These are phyloP conservation scores for Limnephilus rhombicus DNA, from an alignment of 2,888 invertebrate genomes.

Conservation along the genomic window DNA sequence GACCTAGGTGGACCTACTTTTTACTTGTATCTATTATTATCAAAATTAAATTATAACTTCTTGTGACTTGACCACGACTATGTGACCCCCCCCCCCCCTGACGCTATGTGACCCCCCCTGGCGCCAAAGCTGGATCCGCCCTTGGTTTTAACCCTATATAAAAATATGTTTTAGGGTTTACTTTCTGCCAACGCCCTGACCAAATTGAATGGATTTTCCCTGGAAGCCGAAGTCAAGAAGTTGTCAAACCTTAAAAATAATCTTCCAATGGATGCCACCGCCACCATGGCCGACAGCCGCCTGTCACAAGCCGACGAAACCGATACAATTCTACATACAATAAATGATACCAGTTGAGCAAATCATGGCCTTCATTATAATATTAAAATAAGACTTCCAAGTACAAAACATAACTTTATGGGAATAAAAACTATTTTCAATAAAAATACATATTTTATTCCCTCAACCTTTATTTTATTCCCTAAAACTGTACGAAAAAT, in stretches of 20 bases:
- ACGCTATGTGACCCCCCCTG: no score
- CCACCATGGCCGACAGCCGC: background rate
- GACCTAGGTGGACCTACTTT: no score
- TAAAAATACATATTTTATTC: background rate
- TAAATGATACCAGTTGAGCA: background rate
- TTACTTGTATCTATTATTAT: no score
- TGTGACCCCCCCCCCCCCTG: no score
- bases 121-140: no score
- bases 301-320: background rate
- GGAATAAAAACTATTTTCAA: background rate
- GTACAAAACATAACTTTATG: background rate
- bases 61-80: no score
- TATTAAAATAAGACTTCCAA: background rate
- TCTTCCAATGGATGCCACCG: background rate
- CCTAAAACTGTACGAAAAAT: background rate
- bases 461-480: background rate
- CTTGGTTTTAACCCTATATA: no score
- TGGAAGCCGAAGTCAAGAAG: slow-evolving; percentile 7
- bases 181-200: background rate
- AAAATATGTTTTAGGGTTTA: background rate
- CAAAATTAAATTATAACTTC: no score
- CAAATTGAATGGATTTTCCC: slow-evolving; percentile 7
- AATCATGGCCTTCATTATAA: background rate
- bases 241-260: slow-evolving; percentile 8
- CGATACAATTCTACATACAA: background rate